Base-by-base conservation (phyloP, 1,140 invertebrate species). In the Papilio xuthus region DNA sequence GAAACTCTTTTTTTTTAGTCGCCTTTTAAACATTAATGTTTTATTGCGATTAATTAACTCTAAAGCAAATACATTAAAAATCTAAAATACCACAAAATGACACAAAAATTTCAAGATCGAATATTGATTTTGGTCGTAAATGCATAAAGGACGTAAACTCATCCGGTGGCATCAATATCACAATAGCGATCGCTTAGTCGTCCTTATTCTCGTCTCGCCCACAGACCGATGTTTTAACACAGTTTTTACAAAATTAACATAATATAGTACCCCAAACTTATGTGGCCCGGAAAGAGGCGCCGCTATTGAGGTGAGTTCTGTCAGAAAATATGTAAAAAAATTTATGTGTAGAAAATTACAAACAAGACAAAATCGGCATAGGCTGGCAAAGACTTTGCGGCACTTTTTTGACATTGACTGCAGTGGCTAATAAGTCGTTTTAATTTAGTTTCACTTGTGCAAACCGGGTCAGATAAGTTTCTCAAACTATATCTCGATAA, bases 401-500 rank as follows among this genome's bases (percentile, higher is more conserved):
- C 0, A 15, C 4, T 47, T 18, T 18, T 47, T 18, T 6, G 44
- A 7, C 15, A 47, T 47, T 18, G 18, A 47, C 2, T 6, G 2
- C 4, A 7, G 32, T 37, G 4, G 32, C 42, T 13, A 44, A 44
- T 44, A 1, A 44, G 8, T 1, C 12, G 12, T 44, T 44, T 7
- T 44, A 44, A 44, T 44, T 13, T 37, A 1, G 32, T 53, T 53
- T 53, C 7, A 20, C 50, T 53, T 53, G 20, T 20, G 50, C 50
- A 18, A 6, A 53, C 50, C 50, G 50, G 50, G 50, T n/a, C 50
- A 53, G 0, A 53, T 20, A 9, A 53, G 18, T 20, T 53, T 53
- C 7, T 53, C n/a, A n/a, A 7, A 53, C 50, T 53, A 53, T 53
- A 85, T 85, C 75, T 85, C 79, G 78, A 67, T 67, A 67, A 67